A percentile compares a stretch with the other conserved stretches of the same genome.
phyloP scores from a whole-genome alignment of 1,140 invertebrate species.

The Aphis gossypii region DNA sequence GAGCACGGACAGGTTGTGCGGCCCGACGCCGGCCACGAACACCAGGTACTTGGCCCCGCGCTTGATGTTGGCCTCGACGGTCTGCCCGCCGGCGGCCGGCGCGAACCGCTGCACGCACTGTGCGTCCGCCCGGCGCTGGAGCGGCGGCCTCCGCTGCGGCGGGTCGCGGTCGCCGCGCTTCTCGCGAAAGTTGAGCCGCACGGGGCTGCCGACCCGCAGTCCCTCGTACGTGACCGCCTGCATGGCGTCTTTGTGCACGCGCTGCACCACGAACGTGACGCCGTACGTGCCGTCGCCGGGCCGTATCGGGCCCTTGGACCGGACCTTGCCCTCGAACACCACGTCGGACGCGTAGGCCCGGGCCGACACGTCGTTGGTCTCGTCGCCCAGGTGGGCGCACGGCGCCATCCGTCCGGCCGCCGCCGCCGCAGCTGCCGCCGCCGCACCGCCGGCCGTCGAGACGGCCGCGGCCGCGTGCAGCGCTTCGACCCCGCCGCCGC shows the following conservation, averaged over 20 bases:
- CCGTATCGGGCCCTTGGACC: slow-evolving; percentile 69
- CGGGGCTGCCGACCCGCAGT: slow-evolving; percentile 66
- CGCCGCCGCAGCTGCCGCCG: background rate
- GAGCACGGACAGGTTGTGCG: slow-evolving; percentile 72
- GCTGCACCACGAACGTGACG: slow-evolving; percentile 73
- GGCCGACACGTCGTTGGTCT: slow-evolving; percentile 68
- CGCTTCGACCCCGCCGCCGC: background rate
- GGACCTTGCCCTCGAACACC: slow-evolving; percentile 72
- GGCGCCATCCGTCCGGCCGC: slow-evolving; percentile 46
- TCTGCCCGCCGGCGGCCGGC: slow-evolving; percentile 56
- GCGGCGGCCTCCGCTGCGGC: slow-evolving; percentile 60
- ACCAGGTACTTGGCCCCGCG: slow-evolving; percentile 72
- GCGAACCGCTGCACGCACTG: slow-evolving; percentile 60
- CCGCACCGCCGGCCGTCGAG: background rate
- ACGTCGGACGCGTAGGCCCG: slow-evolving; percentile 70
- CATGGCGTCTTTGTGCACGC: slow-evolving; percentile 70
- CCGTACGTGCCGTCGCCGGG: slow-evolving; percentile 69
- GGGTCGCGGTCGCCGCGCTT: slow-evolving; percentile 61
- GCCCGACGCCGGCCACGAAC: slow-evolving; percentile 72
- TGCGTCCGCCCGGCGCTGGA: slow-evolving; percentile 66
- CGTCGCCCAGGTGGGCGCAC: slow-evolving; percentile 62
- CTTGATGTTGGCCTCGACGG: slow-evolving; percentile 69
- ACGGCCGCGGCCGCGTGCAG: background rate
- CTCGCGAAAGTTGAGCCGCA: slow-evolving; percentile 67
- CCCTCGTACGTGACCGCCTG: slow-evolving; percentile 63